phyloP scores from a whole-genome alignment of 2,113 vertebrate species.

The Psilopsiagon aurifrons region DNA sequence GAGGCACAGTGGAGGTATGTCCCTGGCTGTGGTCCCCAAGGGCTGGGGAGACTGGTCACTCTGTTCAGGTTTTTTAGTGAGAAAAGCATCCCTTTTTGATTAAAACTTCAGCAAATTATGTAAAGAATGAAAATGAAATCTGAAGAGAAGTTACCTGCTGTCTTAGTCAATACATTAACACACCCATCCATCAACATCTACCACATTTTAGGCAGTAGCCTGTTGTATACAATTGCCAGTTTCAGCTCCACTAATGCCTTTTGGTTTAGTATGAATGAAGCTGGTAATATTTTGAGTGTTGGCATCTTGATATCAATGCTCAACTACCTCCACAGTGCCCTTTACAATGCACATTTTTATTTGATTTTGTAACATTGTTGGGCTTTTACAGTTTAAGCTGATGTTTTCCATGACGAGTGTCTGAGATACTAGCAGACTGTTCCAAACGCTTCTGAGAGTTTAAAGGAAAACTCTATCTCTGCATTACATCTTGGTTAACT shows the following conservation, averaged over 20 bases:
- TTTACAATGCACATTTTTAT: not conserved
- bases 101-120: not conserved
- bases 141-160: not conserved
- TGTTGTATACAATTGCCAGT: accelerated
- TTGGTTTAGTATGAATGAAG: not conserved
- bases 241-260: not conserved
- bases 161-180: not conserved
- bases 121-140: not conserved
- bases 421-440: not conserved
- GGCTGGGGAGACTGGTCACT: not conserved
- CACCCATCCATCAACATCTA: not conserved
- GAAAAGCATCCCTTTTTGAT: not conserved
- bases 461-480: not conserved
- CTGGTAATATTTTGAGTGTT: not conserved
- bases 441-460: not conserved
- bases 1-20: not conserved
- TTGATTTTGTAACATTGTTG: not conserved
- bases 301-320: not conserved
- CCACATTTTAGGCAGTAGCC: not conserved
- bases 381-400: not conserved
- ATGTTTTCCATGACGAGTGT: not conserved
- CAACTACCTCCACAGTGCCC: not conserved
- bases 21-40: not conserved
- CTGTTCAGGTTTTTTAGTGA: not conserved
- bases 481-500: not conserved